Conservation (phyloP, 2,113 vertebrate genomes). For the Sphaerodactylus townsendi region DNA sequence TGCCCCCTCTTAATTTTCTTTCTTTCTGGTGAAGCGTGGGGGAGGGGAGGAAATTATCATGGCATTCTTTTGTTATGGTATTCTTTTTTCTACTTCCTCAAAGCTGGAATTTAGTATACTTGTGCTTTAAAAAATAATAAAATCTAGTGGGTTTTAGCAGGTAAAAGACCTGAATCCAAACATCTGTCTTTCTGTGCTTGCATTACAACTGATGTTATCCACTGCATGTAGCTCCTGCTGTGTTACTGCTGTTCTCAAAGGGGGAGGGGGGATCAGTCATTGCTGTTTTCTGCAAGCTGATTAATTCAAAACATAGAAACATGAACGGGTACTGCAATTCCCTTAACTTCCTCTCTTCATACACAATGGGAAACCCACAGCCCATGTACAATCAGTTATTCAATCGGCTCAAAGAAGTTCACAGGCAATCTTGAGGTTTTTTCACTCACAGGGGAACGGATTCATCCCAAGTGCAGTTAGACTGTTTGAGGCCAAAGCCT, state of each 20-base stretch:
- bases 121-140: not conserved
- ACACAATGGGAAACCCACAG: no score
- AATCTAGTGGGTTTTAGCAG: not conserved
- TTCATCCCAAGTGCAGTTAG: no score
- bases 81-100: not conserved
- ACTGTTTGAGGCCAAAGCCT: no score
- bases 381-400: no score
- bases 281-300: not conserved
- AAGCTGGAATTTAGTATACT: not conserved
- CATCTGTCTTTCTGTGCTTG: not conserved
- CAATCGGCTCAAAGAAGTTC: no score
- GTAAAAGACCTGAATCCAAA: not conserved
- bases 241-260: not conserved
- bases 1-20: no score
- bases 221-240: not conserved
- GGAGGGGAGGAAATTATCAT: not conserved
- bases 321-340: not conserved
- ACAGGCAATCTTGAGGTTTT: no score
- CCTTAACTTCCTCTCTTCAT: not conserved
- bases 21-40: not conserved
- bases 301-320: not conserved
- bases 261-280: not conserved
- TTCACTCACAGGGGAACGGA: no score
- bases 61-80: not conserved
- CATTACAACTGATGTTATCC: not conserved